Evolutionary conservation across 1,140 invertebrate species (phyloP), one percentile per base, ranked within the genome.

Genomic region (Pararge aegeria): DNA sequence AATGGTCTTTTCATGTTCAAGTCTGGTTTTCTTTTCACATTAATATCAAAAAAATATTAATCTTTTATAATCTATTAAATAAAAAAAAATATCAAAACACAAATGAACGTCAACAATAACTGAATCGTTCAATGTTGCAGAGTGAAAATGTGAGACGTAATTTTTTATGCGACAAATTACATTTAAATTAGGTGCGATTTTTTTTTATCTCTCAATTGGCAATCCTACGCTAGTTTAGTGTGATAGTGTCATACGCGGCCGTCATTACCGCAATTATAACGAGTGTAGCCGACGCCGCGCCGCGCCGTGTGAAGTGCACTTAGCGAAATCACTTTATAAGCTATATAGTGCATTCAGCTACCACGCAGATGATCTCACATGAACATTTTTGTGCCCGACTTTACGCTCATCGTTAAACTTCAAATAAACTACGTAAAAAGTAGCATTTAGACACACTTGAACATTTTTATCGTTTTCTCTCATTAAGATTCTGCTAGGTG

Each of bases 301-400:
- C 61, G 64, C 52, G 30, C 27, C 49, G 59, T 34, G 40, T 65
- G 49, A 66, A 83, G 76, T 73, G 79, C 76, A 78, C 83, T 86
- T 70, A 55, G 60, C 63, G 68, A 79, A 80, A 86, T 83, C 78
- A 78, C 80, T 83, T 80, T 83, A 86, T 83, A 83, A 81, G 76
- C 75, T 69, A 78, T 77, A 75, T 68, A 78, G 64, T 61, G 57
- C 60, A 70, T 72, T 69, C 64, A 63, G 54, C 61, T 57, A 34
- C 46, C 63, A 67, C 64, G 65, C 50, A 55, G 65, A 66, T 64
- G 57, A 54, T 64, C 64, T 62, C 51, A 53, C 62, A 68, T 75
- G 68, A 72, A 68, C 73, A 75, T 78, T 78, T 78, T 75, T 73
- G 60, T 73, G 58, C 62, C 66, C 42, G 48, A 60, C 20, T 68